phyloP scores from a whole-genome alignment of 1,140 invertebrate species.

The Heterodera schachtii region DNA sequence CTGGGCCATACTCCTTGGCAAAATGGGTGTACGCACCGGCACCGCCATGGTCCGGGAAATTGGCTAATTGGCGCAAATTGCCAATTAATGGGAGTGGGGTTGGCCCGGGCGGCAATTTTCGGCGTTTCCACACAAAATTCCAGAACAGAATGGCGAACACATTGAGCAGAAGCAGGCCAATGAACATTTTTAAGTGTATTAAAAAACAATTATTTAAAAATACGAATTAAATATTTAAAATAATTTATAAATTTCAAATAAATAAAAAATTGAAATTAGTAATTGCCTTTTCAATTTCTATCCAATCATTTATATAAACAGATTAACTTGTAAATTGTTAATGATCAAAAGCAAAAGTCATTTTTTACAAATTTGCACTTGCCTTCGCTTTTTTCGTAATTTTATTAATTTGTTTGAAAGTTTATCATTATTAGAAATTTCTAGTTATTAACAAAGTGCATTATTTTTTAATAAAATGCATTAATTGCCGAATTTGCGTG shows the following conservation, averaged over 20 bases:
- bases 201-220: background rate
- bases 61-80: slow-evolving; percentile 19
- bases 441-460: no score
- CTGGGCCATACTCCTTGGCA: slow-evolving; percentile 16
- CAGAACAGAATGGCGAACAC: slow-evolving; percentile 17
- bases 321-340: no score
- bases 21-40: slow-evolving; percentile 6
- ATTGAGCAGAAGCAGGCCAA: slow-evolving; percentile 8
- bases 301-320: no score
- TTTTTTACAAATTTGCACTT: no score
- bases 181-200: no score
- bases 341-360: no score
- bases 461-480: no score
- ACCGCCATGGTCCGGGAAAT: slow-evolving; percentile 3
- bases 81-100: slow-evolving; percentile 17
- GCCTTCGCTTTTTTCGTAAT: no score
- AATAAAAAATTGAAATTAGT: background rate
- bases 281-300: no score
- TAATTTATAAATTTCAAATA: background rate
- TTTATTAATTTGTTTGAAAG: no score
- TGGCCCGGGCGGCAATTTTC: slow-evolving; percentile 17
- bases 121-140: slow-evolving; percentile 31
- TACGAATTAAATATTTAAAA: background rate
- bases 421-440: no score
- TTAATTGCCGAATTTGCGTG: no score